Base-by-base conservation (phyloP, 2,797 vertebrate genomes). In the Cheirogaleus major region DNA sequence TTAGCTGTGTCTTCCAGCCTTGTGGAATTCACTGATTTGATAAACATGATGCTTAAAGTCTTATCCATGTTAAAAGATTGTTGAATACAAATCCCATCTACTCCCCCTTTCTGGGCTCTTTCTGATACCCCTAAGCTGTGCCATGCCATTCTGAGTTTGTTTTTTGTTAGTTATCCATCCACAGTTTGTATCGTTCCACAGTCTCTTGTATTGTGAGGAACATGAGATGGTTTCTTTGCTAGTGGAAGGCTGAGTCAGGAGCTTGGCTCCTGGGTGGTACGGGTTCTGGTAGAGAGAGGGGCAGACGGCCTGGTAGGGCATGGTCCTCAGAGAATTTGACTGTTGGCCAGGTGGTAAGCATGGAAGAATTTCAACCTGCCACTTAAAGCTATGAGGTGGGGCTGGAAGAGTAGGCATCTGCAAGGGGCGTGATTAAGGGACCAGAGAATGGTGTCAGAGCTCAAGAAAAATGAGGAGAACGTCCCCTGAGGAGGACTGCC, bases 31-130 rank as follows among this genome's bases (percentile, higher is more conserved):
- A 69, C n/a, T 81, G 79, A 79, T 85, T 69, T 95, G 50, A 82
- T 95, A 95, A 88, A 76, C 55, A 48, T 84, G 35, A 83, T 63
- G 20, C 35, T 83, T 75, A 76, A 50, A 57, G 50, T 41, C 45
- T 92, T 91, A 89, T 59, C 79, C 52, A 76, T 72, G 57, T 75
- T 92, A 67, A 93, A 96, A 89, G 95, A 59, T 69, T 76, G 38
- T 81, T 92, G 18, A 87, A 43, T 38, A 84, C 15, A 91, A 87
- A 70, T 75, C 25, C 22, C 45, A 35, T 84, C 35, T 48, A 45
- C 50, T 69, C 4, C 22, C 17, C 50, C 22, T 84, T 90, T 80
- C 18, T 43, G 55, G 63, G 14, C 9, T 75, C 35, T 70, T 81
- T 89, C 59, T 89, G 52, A 23, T 81, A 7, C 41, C 27, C 30